Percentiles rank a stretch among this genome's conserved stretches.
Conservation (phyloP, 64 coral and sea anemone species). For the Stichodactyla mertensii region DNA sequence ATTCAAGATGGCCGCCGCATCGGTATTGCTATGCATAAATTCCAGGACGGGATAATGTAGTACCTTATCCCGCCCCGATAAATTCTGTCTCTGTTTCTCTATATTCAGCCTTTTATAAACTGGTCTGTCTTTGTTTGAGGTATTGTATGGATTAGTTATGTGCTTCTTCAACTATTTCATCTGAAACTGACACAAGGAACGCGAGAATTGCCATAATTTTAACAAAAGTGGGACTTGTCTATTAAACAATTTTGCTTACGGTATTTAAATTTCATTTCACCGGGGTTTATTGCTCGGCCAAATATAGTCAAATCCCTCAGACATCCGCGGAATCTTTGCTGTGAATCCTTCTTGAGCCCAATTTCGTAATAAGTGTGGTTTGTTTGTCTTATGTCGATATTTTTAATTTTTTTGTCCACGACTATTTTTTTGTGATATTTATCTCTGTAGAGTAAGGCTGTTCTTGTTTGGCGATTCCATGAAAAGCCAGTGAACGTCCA, state of each 20-base stretch:
- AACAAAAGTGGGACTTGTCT: not conserved
- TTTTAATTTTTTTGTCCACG: not conserved
- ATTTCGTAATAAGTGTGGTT: constrained; percentile 63
- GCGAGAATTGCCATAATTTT: too few relatives aligned
- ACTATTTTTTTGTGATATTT: not conserved
- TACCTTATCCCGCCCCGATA: too few relatives aligned
- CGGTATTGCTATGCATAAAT: too few relatives aligned
- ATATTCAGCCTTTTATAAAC: too few relatives aligned
- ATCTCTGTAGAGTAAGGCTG: constrained; percentile 3
- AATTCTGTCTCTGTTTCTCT: too few relatives aligned
- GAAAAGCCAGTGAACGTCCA: constrained; percentile 25
- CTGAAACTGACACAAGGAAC: too few relatives aligned
- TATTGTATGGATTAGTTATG: too few relatives aligned
- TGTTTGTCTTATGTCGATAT: constrained; percentile 21
- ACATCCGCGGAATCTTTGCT: constrained; percentile 36
- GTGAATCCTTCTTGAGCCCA: constrained; percentile 66
- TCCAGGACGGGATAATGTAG: too few relatives aligned
- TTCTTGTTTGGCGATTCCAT: constrained; percentile 29
- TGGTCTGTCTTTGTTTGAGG: too few relatives aligned
- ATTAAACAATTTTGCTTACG: constrained; percentile 42
- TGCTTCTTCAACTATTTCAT: too few relatives aligned
- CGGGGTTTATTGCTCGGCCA: constrained; percentile 7
- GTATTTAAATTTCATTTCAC: constrained; percentile 21
- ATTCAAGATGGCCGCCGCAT: too few relatives aligned
- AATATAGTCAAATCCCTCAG: constrained; percentile 61